Percentiles rank a stretch among this genome's conserved stretches.
Conservation (phyloP, 2,797 vertebrate genomes). For the Micromesistius poutassou region DNA sequence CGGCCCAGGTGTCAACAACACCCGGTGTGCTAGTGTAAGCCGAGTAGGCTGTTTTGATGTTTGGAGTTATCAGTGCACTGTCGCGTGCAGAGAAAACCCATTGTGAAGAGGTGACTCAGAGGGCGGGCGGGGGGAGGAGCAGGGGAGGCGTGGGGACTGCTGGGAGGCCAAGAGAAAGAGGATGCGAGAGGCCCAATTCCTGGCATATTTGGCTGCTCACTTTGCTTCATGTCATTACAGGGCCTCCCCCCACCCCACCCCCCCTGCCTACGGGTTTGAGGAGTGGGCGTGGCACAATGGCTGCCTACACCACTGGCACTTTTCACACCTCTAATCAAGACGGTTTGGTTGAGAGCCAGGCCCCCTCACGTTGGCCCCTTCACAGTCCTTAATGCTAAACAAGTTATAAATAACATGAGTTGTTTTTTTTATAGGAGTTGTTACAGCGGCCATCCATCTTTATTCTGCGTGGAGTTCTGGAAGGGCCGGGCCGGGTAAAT, state of each 20-base stretch:
- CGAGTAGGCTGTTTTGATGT: slow-evolving; percentile 5
- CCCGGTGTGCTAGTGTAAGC: slow-evolving; percentile 12
- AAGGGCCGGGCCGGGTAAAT: slow-evolving; percentile 41
- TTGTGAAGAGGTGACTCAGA: slow-evolving; percentile 14
- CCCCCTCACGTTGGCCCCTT: slow-evolving; percentile 5
- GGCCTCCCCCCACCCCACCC: slow-evolving; percentile 18
- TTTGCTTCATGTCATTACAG: slow-evolving; percentile 17
- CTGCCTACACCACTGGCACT: slow-evolving; percentile 2
- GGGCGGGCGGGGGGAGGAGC: neutral
- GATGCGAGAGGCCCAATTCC: slow-evolving; percentile 7
- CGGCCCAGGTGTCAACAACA: neutral
- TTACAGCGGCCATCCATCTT: slow-evolving; percentile 50
- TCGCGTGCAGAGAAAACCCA: slow-evolving; percentile 10
- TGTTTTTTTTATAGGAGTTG: slow-evolving; percentile 34
- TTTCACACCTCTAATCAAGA: slow-evolving; percentile 16
- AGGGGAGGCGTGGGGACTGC: slow-evolving; percentile 2
- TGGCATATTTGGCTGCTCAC: slow-evolving; percentile 18
- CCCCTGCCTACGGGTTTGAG: neutral
- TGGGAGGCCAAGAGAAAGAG: neutral
- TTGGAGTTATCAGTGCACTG: slow-evolving; percentile 14
- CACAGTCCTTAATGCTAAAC: slow-evolving; percentile 8
- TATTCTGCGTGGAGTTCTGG: slow-evolving; percentile 44
- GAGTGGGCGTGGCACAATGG: slow-evolving; percentile 14
- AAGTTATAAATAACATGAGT: slow-evolving; percentile 34
- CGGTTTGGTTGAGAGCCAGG: slow-evolving; percentile 6